Evolutionary conservation across 1,140 invertebrate species (phyloP), one percentile per base, ranked within the genome.

Genomic region (Neoseiulus cucumeris): DNA sequence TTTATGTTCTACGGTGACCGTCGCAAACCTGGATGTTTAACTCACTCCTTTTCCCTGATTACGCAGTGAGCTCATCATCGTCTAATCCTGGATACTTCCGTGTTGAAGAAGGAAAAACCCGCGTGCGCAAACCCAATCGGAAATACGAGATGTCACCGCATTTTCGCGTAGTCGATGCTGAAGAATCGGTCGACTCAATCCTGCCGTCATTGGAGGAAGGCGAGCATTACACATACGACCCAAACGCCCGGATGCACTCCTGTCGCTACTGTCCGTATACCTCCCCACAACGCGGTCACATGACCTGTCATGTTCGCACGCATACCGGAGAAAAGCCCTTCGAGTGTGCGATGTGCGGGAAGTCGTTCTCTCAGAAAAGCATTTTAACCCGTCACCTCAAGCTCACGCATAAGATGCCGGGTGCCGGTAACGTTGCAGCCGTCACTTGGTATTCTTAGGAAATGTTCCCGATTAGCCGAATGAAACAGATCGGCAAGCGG

Each of bases 341-440:
- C 76, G 89, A 89, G 77, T 90, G 88, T 79, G 87, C 89, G 76
- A 88, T 88, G 79, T 89, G 87, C 76, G 87, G 87, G 66, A 89
- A 89, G 77, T 86, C 87, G 67, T 85, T 6, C 91, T 91, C 51
- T 17, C 51, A 59, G 51, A 59, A 59, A 25, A 59, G 51, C 51
- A 59, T 59, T 9, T 33, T 59, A 14, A 59, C 51, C 14, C 51
- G 51, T 33, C 51, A 59, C 22, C 22, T 59, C 14, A 59, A 59
- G 51, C 51, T 59, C n/a, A 59, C 51, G 14, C 51, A 59, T 25
- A 59, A 59, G 22, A 25, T 59, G 51, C 51, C 51, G 14, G 51
- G 25, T 14, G 33, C 14, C n/a, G 22, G 14, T 17, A 33, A 59
- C 33, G 33, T 33, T 12, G 25, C 51, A 25, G 51, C 51, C 1